Evolutionary conservation across 1,140 invertebrate species (phyloP).

Genomic region (Dufourea novaeangliae): DNA sequence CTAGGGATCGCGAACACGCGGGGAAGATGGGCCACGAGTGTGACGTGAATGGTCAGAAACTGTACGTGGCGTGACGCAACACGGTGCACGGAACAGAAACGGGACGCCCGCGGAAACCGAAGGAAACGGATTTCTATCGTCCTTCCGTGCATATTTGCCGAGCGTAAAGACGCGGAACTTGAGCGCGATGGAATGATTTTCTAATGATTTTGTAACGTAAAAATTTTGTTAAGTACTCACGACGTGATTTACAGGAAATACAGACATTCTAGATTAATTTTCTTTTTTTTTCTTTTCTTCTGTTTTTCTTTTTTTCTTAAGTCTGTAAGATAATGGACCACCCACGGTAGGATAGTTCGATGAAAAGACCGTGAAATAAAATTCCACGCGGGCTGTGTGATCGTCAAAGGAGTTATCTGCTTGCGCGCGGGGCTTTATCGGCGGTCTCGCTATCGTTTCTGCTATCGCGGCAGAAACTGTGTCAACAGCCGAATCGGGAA

Average conservation of each 20-base stretch:
- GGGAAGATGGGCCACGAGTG: neutral
- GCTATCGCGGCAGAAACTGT: neutral
- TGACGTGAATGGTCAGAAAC: slow-evolving; percentile 8
- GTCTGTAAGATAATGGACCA: too few relatives aligned
- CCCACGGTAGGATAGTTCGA: too few relatives aligned
- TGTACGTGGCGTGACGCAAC: neutral
- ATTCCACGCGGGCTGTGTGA: neutral
- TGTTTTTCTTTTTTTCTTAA: too few relatives aligned
- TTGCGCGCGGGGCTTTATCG: neutral
- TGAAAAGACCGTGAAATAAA: neutral
- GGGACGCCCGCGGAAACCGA: neutral
- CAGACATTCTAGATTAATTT: too few relatives aligned
- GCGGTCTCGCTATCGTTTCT: neutral
- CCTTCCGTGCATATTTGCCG: neutral
- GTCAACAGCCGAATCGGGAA: slow-evolving; percentile 5
- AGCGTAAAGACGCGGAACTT: slow-evolving; percentile 7
- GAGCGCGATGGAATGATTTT: neutral
- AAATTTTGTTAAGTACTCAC: too few relatives aligned
- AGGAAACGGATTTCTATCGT: slow-evolving; percentile 22
- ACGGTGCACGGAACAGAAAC: neutral
- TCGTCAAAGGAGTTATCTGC: neutral
- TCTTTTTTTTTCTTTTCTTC: too few relatives aligned
- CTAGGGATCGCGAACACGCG: neutral
- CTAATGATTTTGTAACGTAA: slow-evolving; percentile 1
- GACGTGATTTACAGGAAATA: too few relatives aligned